Conservation (phyloP, 2,888 invertebrate genomes). For the Nomada flava region DNA sequence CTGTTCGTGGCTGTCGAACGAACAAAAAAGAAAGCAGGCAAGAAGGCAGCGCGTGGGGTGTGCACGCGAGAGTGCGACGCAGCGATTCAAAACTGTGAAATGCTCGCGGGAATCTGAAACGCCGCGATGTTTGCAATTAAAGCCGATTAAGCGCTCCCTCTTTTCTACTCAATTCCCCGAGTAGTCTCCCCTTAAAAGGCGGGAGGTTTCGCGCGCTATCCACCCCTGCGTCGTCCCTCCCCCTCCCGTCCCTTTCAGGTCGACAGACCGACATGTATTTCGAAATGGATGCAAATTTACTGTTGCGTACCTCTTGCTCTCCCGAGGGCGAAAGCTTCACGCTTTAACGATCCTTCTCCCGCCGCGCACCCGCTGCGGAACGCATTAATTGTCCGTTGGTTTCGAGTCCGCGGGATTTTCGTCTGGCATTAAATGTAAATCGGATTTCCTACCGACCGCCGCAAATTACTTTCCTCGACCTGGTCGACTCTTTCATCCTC, state of each 20-base stretch:
- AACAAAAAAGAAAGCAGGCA: conserved; percentile 18
- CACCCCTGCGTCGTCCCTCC: conserved; percentile 18
- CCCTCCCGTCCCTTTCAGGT: conserved; percentile 36
- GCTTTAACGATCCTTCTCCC: conserved; percentile 60
- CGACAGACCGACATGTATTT: conserved; percentile 59
- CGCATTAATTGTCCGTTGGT: conserved; percentile 64
- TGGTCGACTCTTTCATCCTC: neutral
- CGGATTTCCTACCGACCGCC: conserved; percentile 57
- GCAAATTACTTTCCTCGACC: conserved; percentile 65
- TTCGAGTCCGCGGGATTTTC: conserved; percentile 50
- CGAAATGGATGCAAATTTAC: conserved; percentile 65
- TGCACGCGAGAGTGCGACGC: conserved; percentile 31
- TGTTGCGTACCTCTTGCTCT: conserved; percentile 56
- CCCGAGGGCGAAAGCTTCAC: conserved; percentile 54
- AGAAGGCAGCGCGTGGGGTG: neutral
- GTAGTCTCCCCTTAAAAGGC: conserved; percentile 58
- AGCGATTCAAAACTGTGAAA: conserved; percentile 64
- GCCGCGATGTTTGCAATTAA: conserved; percentile 65
- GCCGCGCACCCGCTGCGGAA: conserved; percentile 45
- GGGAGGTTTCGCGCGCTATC: conserved; percentile 51
- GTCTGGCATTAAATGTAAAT: conserved; percentile 65
- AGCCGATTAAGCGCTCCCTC: conserved; percentile 64
- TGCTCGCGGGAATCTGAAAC: conserved; percentile 58
- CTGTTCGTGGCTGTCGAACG: conserved; percentile 32
- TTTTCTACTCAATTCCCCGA: conserved; percentile 62